Percentiles rank a stretch among this genome's conserved stretches.
phyloP scores from a whole-genome alignment of 2,113 vertebrate species.

The Caranx melampygus region DNA sequence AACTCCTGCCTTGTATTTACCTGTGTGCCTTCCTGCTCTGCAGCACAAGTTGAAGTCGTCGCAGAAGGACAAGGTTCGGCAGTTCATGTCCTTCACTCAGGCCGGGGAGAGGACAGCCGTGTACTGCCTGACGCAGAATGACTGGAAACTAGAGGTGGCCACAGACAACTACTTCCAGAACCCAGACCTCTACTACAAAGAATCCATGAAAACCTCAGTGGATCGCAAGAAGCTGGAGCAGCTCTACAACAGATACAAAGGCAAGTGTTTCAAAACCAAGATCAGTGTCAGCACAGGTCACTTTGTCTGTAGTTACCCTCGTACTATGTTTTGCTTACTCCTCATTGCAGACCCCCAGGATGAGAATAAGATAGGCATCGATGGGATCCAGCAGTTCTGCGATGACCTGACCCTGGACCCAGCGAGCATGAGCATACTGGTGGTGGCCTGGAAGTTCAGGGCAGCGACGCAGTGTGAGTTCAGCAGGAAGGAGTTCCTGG shows the following conservation, averaged over 20 bases:
- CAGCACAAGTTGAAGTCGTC: conserved; percentile 95
- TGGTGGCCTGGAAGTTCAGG: conserved; percentile 96
- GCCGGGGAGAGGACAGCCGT: conserved; percentile 93
- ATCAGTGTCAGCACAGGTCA: not conserved
- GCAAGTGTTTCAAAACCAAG: conserved; percentile 66
- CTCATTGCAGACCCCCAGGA: conserved; percentile 90
- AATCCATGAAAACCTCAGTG: conserved; percentile 92
- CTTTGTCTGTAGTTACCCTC: not conserved
- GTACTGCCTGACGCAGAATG: conserved; percentile 94
- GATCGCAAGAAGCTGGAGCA: conserved; percentile 95
- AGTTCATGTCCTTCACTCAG: conserved; percentile 96
- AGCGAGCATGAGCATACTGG: conserved; percentile 92
- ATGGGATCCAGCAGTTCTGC: conserved; percentile 97
- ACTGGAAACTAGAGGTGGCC: conserved; percentile 95
- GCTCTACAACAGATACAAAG: conserved; percentile 94
- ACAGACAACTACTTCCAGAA: conserved; percentile 96
- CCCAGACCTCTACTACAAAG: conserved; percentile 90
- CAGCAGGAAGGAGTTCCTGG: conserved; percentile 95
- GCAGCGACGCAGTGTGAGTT: conserved; percentile 98
- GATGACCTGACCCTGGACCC: conserved; percentile 94
- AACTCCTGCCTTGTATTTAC: conserved; percentile 2
- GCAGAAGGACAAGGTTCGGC: conserved; percentile 95
- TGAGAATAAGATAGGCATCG: conserved; percentile 97
- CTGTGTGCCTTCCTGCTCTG: conserved; percentile 38
- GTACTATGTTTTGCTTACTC: not conserved